A percentile compares a stretch with the other conserved stretches of the same genome.
Evolutionary conservation across 2,888 invertebrate genomes (phyloP).

Genomic region (Drosophila hawaiiensis): DNA sequence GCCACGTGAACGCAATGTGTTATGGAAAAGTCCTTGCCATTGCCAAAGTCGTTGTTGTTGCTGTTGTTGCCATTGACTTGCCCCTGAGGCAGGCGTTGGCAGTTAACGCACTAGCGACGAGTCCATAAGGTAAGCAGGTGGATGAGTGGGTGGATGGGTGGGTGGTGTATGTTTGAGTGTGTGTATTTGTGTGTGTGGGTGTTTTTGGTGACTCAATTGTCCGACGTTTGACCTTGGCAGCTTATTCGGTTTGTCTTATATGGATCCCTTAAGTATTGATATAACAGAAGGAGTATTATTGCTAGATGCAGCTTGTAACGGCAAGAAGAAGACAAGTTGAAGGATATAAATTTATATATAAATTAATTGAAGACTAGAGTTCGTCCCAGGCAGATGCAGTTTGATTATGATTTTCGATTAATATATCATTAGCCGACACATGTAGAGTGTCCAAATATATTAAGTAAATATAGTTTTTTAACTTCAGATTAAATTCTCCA

Average conservation of each 20-base stretch:
- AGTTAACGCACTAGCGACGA: conserved; percentile 4
- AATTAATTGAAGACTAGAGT: neutral
- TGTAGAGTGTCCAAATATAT: no score
- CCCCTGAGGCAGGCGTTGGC: conserved; percentile 5
- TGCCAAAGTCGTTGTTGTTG: conserved; percentile 11
- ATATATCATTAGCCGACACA: neutral
- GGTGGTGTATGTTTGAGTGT: neutral
- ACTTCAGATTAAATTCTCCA: no score
- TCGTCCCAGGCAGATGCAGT: neutral
- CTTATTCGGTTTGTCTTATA: conserved; percentile 1
- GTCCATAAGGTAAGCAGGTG: conserved; percentile 22
- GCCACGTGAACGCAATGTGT: conserved; percentile 33
- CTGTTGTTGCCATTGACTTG: conserved; percentile 7
- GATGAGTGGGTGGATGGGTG: neutral
- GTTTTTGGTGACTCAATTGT: conserved; percentile 25
- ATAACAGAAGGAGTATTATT: neutral
- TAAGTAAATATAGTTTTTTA: no score
- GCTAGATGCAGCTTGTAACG: neutral
- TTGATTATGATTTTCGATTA: neutral
- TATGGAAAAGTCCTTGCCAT: conserved; percentile 46
- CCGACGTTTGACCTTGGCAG: conserved; percentile 51
- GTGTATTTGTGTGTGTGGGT: neutral
- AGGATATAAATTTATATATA: neutral
- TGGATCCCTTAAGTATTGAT: neutral
- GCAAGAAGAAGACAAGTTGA: neutral